Conservation (phyloP, 2,888 invertebrate species). For the Acanthosepion pharaonis region DNA sequence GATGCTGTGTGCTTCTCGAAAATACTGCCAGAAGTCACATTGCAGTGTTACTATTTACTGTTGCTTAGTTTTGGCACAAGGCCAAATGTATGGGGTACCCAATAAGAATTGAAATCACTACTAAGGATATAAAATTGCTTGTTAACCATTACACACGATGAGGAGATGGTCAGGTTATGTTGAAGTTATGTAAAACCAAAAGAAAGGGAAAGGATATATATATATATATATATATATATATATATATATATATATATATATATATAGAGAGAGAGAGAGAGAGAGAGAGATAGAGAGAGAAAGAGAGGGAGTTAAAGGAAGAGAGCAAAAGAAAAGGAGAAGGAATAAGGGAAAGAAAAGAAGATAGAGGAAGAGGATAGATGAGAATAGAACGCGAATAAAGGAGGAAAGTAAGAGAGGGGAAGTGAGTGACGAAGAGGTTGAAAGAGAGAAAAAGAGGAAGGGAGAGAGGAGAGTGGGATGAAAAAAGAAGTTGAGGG, state of each 20-base stretch:
- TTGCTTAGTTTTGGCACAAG: too few species aligned
- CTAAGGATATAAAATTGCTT: too few species aligned
- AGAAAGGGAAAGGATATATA: too few species aligned
- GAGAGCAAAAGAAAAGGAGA: not conserved
- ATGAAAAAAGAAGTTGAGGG: not conserved
- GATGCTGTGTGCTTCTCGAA: not conserved
- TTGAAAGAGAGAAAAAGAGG: not conserved
- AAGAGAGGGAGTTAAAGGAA: not conserved
- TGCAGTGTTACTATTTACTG: too few species aligned
- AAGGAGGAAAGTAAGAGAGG: not conserved
- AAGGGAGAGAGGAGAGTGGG: not conserved
- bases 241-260: too few species aligned
- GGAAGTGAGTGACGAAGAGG: too few species aligned
- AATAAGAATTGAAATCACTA: too few species aligned
- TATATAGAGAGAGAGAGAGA: not conserved
- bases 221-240: too few species aligned
- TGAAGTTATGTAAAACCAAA: too few species aligned
- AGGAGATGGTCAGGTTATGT: too few species aligned
- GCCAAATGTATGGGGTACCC: too few species aligned
- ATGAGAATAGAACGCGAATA: not conserved
- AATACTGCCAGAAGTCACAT: not conserved
- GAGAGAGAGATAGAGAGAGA: not conserved
- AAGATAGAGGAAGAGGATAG: not conserved
- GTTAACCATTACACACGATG: too few species aligned
- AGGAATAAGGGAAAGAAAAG: not conserved